These are phyloP conservation scores for Sinocyclocheilus maitianheensis DNA, from an alignment of 2,113 vertebrate genomes.

Conservation along the genomic window DNA sequence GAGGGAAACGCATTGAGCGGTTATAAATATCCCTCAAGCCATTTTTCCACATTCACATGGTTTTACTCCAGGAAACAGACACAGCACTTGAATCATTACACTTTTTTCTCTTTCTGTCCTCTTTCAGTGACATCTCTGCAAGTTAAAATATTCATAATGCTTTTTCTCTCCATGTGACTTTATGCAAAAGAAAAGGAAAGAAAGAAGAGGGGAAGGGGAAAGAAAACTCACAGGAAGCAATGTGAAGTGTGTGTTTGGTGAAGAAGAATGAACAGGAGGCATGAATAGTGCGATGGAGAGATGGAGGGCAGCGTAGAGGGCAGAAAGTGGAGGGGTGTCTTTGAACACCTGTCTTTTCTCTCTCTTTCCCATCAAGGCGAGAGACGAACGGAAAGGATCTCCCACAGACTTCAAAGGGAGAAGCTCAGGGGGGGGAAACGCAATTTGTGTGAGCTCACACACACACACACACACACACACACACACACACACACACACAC, in stretches of 20 bases:
- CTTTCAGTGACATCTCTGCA: constrained; percentile 49
- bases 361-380: constrained; percentile 14
- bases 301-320: constrained; percentile 24
- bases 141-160: constrained; percentile 58
- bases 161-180: constrained; percentile 37
- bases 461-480: neutral
- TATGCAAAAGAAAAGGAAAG: constrained; percentile 1
- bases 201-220: neutral
- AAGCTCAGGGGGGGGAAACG: constrained; percentile 1
- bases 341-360: constrained; percentile 44
- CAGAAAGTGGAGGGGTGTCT: constrained; percentile 15
- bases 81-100: constrained; percentile 34
- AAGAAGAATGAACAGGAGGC: constrained; percentile 31
- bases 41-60: neutral
- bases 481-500: neutral
- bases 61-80: constrained; percentile 12
- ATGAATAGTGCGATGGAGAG: constrained; percentile 3
- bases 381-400: constrained; percentile 30
- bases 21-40: constrained; percentile 33
- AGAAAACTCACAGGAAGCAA: constrained; percentile 12
- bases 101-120: constrained; percentile 33
- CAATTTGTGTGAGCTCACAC: constrained; percentile 20
- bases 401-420: constrained; percentile 42
- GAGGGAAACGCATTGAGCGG: constrained; percentile 11
- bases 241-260: constrained; percentile 28